Conservation (phyloP, 2,797 vertebrate genomes). For the Helostoma temminkii region DNA sequence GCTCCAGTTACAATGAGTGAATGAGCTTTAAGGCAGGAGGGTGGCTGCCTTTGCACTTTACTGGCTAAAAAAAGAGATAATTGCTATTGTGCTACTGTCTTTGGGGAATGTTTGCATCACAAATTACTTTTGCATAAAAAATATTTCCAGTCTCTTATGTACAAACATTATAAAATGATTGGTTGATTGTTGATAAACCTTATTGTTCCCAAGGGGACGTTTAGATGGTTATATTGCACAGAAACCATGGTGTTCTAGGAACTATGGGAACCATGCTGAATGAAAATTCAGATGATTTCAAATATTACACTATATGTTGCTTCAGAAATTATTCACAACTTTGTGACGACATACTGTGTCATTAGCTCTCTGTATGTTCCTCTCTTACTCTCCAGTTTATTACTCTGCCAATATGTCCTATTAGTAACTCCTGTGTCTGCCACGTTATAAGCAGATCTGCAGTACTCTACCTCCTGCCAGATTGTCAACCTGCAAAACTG, state of each 20-base stretch:
- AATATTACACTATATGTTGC: not conserved
- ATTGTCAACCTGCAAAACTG: too few relatives aligned
- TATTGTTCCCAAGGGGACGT: not conserved
- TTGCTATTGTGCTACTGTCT: constrained; percentile 32
- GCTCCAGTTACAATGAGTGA: constrained; percentile 52
- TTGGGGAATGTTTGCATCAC: constrained; percentile 21
- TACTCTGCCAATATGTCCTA: too few relatives aligned
- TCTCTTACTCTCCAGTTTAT: too few relatives aligned
- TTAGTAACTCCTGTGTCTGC: too few relatives aligned
- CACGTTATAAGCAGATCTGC: too few relatives aligned
- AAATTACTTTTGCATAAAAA: constrained; percentile 23
- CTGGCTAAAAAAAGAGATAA: constrained; percentile 38
- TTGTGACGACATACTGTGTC: too few relatives aligned
- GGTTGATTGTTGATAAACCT: constrained; percentile 7
- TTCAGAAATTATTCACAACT: too few relatives aligned
- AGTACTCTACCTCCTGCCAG: too few relatives aligned
- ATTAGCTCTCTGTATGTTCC: too few relatives aligned
- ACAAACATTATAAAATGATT: constrained; percentile 2
- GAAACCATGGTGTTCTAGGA: not conserved
- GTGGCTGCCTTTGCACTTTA: constrained; percentile 41
- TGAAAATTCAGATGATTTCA: constrained; percentile 1
- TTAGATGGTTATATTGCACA: not conserved
- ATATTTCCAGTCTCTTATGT: not conserved
- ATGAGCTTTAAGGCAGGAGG: constrained; percentile 39
- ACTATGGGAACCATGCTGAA: not conserved